Percentiles rank a stretch among this genome's conserved stretches.
These are phyloP conservation scores for Palythoa grandiflora DNA, from an alignment of 92 coral and sea anemone genomes.

Conservation along the genomic window DNA sequence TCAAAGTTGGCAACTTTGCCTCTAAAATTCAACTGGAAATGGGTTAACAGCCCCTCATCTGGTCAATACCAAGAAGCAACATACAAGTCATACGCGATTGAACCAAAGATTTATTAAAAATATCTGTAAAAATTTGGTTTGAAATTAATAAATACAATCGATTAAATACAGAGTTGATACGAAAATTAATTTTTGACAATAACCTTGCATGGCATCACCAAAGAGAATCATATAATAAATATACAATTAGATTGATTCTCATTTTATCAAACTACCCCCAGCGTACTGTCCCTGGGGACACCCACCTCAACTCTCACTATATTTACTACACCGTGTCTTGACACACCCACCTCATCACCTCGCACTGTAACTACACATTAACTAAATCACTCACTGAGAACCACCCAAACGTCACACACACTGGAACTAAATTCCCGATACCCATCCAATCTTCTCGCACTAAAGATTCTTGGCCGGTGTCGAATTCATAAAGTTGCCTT, in stretches of 20 bases:
- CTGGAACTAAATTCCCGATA: neutral
- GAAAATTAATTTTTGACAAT: constrained; percentile 67
- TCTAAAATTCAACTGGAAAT: too few species aligned
- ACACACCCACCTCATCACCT: constrained; percentile 1
- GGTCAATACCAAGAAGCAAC: neutral
- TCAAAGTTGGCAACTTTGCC: too few species aligned
- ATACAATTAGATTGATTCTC: constrained; percentile 40
- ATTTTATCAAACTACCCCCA: neutral
- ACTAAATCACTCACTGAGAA: neutral
- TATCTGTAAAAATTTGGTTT: constrained; percentile 83
- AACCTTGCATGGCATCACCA: constrained; percentile 23
- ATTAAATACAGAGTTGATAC: constrained; percentile 78
- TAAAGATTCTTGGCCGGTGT: neutral
- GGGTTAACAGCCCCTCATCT: neutral
- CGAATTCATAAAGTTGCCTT: too few species aligned
- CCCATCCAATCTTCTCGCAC: neutral
- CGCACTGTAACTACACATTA: neutral
- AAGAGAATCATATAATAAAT: constrained; percentile 40
- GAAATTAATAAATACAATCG: constrained; percentile 88
- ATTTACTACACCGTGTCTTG: neutral
- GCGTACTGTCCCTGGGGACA: neutral
- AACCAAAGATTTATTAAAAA: constrained; percentile 80
- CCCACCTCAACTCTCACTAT: neutral
- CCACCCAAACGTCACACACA: neutral
- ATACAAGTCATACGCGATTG: constrained; percentile 20